Evolutionary conservation across 2,888 invertebrate species (phyloP).

Genomic region (Iphiclides podalirius): DNA sequence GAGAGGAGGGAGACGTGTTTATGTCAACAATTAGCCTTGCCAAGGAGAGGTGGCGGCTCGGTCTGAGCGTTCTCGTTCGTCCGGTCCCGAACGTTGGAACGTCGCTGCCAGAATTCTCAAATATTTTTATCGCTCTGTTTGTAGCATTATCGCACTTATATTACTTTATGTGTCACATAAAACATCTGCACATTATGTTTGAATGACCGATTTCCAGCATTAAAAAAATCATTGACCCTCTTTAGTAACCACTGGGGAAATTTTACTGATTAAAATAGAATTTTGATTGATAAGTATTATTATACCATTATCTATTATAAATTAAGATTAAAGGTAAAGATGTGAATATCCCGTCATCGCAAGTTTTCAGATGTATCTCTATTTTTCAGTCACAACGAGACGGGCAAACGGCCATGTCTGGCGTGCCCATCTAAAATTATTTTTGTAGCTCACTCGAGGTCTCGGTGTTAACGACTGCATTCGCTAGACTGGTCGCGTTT

Average conservation of each 20-base stretch:
- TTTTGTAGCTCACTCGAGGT: slow-evolving; percentile 67
- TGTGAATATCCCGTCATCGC: too few species aligned
- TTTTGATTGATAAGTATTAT: too few species aligned
- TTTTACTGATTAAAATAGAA: too few species aligned
- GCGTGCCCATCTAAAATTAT: slow-evolving; percentile 65
- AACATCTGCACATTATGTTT: slow-evolving; percentile 15
- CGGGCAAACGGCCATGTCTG: slow-evolving; percentile 34
- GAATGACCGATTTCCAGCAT: background rate
- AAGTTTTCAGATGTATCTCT: background rate
- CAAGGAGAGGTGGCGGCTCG: slow-evolving; percentile 28
- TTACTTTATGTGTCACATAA: slow-evolving; percentile 24
- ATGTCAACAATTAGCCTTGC: slow-evolving; percentile 39
- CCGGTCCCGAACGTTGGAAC: slow-evolving; percentile 1
- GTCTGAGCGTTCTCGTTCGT: slow-evolving; percentile 10
- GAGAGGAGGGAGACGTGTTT: slow-evolving; percentile 31
- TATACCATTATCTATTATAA: too few species aligned
- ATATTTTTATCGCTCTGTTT: slow-evolving; percentile 14
- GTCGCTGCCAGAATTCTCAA: slow-evolving; percentile 20
- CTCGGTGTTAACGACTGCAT: slow-evolving; percentile 41
- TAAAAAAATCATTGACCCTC: background rate
- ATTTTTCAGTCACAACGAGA: slow-evolving; percentile 1
- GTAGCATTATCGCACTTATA: slow-evolving; percentile 17
- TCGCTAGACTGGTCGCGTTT: slow-evolving; percentile 23
- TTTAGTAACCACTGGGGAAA: too few species aligned
- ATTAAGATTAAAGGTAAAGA: too few species aligned